Base-by-base conservation (phyloP, 2,113 vertebrate genomes). In the Oostethus manadensis region DNA sequence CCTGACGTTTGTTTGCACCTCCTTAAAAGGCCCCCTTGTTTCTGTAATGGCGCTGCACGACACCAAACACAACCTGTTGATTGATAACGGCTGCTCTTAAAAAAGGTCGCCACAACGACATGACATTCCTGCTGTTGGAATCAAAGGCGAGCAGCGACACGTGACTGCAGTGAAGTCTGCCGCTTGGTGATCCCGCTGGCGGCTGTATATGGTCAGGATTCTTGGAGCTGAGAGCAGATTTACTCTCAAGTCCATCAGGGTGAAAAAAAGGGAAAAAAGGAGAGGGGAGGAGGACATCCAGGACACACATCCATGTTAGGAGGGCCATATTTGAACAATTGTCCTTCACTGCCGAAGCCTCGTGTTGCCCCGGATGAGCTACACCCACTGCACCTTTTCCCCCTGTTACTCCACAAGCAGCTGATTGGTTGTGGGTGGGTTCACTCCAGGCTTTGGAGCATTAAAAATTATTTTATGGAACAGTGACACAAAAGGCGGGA, bases 161-260 rank as follows among this genome's bases (percentile, higher is more conserved):
- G 78, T 86, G 87, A 77, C 61, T 50, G 4, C 57, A 33, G 71
- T 56, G 58, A 2, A 44, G 68, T 58, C 65, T 46, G 72, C 35
- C 14, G 48, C 59, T 58, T 66, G 74, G 68, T 58, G 69, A 67
- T 69, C 66, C 58, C 49, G 58, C 71, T 13, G 50, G 58, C 60
- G 23, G 66, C 84, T 86, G 75, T 85, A 83, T 82, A 84, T 76
- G 83, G 83, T 73, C 69, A 46, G 73, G 78, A 80, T 88, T 85
- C 79, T 46, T 74, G 73, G 81, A 85, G 79, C 66, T 51, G 21
- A 51, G 38, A 51, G 62, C 54, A 55, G 55, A 69, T 77, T 86
- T 86, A 62, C 60, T 74, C 61, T 58, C 68, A 84, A 75, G 71
- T 56, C 46, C 63, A 53, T 15, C 33, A 35, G 18, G 9, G 45